Evolutionary conservation across 2,797 vertebrate genomes (phyloP), one percentile per base, ranked within the genome.

Genomic region (Ceyx erithaca): DNA sequence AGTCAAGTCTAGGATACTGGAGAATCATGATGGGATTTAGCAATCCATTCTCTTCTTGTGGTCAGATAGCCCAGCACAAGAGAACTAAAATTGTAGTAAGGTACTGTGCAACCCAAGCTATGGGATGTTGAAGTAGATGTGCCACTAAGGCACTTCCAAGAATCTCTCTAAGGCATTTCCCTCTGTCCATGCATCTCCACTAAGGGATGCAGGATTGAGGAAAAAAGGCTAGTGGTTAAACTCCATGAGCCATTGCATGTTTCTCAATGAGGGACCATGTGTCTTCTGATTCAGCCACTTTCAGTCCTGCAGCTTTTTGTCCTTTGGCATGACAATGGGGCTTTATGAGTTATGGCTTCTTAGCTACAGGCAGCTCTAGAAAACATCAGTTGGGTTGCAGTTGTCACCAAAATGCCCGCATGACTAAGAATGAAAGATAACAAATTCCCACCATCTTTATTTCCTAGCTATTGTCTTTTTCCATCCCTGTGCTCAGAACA

Each of bases 391-490:
- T 71, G 33, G 5, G 19, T 46, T 80, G 58, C 19, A 79, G 23
- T 21, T 58, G 6, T 22, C 2, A 6, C 5, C 10, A 67, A 7
- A 21, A 19, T 48, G 19, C 4, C 19, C n/a, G 6, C 2, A 0
- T 20, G 4, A 76, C 14, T 25, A 61, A 72, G 35, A 70, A 77
- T 33, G 26, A 67, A 80, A 86, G 51, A 26, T 59, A 62, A 76
- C 7, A 62, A 86, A 75, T 33, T 54, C 12, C 14, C 19, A 67
- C 11, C 3, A 4, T 64, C 70, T 84, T 28, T 85, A 73, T 46
- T 31, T 5, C 21, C 25, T 31, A 58, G 6, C 8, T 89, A 35
- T 30, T 58, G 9, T 25, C 25, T 67, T 26, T 43, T 88, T 55
- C 52, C 16, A 49, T 41, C 14, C 4, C 37, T 43, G 26, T 35